Base-by-base conservation (phyloP, 1,140 invertebrate genomes). In the Leptinotarsa defecta region DNA sequence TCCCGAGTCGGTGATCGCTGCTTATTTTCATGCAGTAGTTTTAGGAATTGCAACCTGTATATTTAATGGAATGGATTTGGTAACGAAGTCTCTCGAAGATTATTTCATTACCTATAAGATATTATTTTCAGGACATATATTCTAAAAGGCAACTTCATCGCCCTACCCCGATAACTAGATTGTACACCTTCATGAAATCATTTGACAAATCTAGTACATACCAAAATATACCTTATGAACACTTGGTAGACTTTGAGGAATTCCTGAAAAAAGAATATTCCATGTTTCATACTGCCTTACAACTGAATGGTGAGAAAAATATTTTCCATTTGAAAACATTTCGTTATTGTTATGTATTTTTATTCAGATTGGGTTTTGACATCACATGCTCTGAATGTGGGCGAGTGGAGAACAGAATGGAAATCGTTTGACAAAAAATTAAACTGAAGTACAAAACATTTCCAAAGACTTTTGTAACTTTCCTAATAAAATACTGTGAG, bases 11-110 rank as follows among this genome's bases (percentile, higher is more conserved):
- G 79, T 89, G 17, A 79, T 91, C 4, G 82, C 87, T 79, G 88
- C 87, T 8, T 91, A 89, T 82, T 89, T 88, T 71, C 85, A 89
- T 80, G 88, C 87, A 48, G 84, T 87, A 22, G 79, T 89, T 75
- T 81, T 86, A 67, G 89, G 84, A 8, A 81, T 87, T 43, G 83
- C 84, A 13, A 81, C 81, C 17, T 82, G 77, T 52, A 76, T 80
- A 34, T 85, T 81, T 68, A 84, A 84, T 69, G 71, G 78, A 68
- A 63, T 81, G n/a, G 68, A 71, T 22, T 72, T 82, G 72, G 84
- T 84, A 81, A 68, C 73, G 49, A 22, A 6, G 34, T 27, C 61
- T 62, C 5, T n/a, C 3, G 2, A 15, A 62, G 61, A 62, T 62
- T n/a, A 62, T 19, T 62, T 20, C 2, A 13, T 13, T 19, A n/a